Evolutionary conservation across 2,113 vertebrate species (phyloP).

Genomic region (Accipiter virgatus): DNA sequence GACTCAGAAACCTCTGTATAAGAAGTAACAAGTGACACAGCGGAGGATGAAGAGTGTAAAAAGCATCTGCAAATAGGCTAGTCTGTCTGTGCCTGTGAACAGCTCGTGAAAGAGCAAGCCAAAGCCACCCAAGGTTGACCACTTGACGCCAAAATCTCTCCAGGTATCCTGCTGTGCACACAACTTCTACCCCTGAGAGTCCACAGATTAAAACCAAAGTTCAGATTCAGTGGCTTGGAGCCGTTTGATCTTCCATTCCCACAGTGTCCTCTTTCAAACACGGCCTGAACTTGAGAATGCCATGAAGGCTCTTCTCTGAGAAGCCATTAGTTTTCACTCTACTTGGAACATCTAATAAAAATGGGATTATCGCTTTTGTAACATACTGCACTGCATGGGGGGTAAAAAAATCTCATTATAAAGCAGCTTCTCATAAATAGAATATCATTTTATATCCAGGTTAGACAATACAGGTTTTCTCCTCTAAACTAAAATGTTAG

Average conservation of each 20-base stretch:
- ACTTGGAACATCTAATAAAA: neutral
- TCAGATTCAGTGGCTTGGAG: neutral
- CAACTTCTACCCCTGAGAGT: neutral
- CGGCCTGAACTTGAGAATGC: fast-evolving
- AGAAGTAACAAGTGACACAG: neutral
- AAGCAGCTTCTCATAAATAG: neutral
- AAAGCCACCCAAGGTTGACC: neutral
- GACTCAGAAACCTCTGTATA: neutral
- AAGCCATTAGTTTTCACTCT: neutral
- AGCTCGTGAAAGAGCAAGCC: neutral
- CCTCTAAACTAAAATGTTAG: neutral
- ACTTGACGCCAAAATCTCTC: neutral
- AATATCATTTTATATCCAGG: neutral
- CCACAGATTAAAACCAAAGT: neutral
- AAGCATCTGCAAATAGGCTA: neutral
- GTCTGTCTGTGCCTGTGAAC: neutral
- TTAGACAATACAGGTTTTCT: neutral
- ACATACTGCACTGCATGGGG: neutral
- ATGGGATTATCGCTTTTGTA: neutral
- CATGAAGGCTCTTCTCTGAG: neutral
- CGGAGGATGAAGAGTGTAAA: neutral
- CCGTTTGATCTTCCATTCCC: neutral
- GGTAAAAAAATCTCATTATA: neutral
- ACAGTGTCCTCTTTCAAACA: neutral
- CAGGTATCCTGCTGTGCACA: neutral